A percentile compares a stretch with the other conserved stretches of the same genome.
Evolutionary conservation across 92 coral and sea anemone genomes (phyloP).

Genomic region (Micromussa lordhowensis): DNA sequence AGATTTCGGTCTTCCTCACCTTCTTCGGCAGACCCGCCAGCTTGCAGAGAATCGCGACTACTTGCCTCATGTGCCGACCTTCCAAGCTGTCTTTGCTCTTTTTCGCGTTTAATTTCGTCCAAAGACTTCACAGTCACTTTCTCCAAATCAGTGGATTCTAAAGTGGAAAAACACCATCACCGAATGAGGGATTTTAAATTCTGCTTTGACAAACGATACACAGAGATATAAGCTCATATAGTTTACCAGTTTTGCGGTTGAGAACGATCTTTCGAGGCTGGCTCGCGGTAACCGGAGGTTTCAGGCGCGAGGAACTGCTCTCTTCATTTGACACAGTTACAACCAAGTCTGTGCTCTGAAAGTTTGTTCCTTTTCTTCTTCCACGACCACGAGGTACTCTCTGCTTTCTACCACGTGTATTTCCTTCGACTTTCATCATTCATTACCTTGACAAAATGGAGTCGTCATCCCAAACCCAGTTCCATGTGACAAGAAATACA

Average conservation of each 20-base stretch:
- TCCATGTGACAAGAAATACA: slow-evolving; percentile 31
- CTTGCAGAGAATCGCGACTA: not conserved
- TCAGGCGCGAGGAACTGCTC: slow-evolving; percentile 5
- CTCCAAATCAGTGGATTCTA: slow-evolving; percentile 49
- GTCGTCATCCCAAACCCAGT: not conserved
- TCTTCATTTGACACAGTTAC: slow-evolving; percentile 46
- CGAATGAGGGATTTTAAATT: not conserved
- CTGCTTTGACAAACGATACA: not conserved
- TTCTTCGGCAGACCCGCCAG: not conserved
- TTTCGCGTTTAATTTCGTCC: slow-evolving; percentile 80
- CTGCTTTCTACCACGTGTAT: slow-evolving; percentile 26
- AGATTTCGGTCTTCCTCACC: not conserved
- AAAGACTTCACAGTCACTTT: slow-evolving; percentile 78
- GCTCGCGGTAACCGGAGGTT: slow-evolving; percentile 19
- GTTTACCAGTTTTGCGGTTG: slow-evolving; percentile 24
- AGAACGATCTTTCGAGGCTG: slow-evolving; percentile 42
- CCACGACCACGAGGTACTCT: slow-evolving; percentile 13
- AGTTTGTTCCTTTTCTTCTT: not conserved
- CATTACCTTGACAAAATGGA: not conserved
- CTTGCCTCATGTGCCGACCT: not conserved
- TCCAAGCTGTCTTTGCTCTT: slow-evolving; percentile 58
- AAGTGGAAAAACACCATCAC: not conserved
- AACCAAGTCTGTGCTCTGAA: slow-evolving; percentile 2
- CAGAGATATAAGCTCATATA: not conserved
- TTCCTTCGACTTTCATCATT: not conserved